These are phyloP conservation scores for Brachionus sp. DNA, from an alignment of 1,140 invertebrate genomes.

Conservation along the genomic window DNA sequence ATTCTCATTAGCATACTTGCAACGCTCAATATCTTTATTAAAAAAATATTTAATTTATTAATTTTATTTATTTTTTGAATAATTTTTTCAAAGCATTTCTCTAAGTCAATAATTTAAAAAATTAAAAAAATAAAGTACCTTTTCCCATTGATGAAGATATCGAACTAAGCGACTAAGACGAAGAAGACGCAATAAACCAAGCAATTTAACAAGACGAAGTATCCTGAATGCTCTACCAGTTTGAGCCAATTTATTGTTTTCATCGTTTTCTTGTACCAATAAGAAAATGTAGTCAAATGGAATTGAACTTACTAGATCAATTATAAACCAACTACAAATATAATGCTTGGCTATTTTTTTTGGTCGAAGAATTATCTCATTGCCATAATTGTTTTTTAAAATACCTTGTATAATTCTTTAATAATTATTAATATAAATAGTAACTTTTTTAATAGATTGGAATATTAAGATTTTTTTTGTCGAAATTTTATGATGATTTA, in stretches of 20 bases:
- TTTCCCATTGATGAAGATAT: conserved; percentile 98
- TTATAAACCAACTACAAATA: conserved; percentile 97
- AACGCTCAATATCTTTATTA: conserved; percentile 94
- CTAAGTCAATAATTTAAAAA: neutral
- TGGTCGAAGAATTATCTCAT: conserved; percentile 87
- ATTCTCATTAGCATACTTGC: conserved; percentile 98
- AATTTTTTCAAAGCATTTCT: neutral
- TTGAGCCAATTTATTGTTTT: neutral
- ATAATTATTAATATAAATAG: no score
- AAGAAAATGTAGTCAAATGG: conserved; percentile 99
- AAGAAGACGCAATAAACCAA: conserved; percentile 87
- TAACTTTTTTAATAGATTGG: no score
- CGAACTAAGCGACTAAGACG: conserved; percentile 88
- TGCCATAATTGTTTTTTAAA: conserved; percentile 97
- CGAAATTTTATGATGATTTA: no score
- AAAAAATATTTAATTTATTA: neutral
- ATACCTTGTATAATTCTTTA: conserved; percentile 68
- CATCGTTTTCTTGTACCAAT: conserved; percentile 73
- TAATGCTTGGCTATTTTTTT: conserved; percentile 97
- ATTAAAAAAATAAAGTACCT: conserved; percentile 63
- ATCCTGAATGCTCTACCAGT: conserved; percentile 88
- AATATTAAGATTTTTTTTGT: no score
- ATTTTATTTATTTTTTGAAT: no score
- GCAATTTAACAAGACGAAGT: conserved; percentile 87
- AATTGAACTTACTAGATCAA: conserved; percentile 97